phyloP scores from a whole-genome alignment of 2,797 vertebrate species.

The Lacerta viridis region DNA sequence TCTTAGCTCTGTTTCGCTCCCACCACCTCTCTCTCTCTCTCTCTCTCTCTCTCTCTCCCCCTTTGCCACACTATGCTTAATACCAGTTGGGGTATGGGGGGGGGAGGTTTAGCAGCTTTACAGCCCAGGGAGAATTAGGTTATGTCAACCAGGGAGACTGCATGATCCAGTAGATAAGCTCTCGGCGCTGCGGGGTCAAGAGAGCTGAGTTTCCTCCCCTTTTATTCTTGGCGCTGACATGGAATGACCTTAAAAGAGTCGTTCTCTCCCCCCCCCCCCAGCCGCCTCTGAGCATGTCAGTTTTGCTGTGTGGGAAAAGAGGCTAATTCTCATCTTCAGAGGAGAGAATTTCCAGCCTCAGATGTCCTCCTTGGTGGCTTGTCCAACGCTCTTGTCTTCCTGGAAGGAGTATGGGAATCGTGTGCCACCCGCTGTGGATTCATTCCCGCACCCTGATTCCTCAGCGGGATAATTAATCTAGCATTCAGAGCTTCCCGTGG shows the following conservation, averaged over 20 bases:
- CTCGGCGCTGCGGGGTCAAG: neutral
- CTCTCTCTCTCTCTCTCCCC: no score
- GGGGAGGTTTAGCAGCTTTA: constrained; percentile 21
- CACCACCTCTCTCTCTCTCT: no score
- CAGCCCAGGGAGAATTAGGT: constrained; percentile 59
- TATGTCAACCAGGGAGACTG: constrained; percentile 57
- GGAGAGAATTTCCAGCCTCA: neutral
- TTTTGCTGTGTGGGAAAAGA: neutral
- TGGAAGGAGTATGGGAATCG: no score
- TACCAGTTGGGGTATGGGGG: neutral
- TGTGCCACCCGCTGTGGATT: no score
- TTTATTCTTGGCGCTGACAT: constrained; percentile 18
- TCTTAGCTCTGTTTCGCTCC: neutral
- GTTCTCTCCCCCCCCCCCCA: neutral
- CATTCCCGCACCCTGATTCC: no score
- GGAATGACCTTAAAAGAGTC: neutral
- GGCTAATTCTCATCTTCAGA: neutral
- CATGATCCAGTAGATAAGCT: constrained; percentile 34
- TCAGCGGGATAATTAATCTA: no score
- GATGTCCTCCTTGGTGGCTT: neutral
- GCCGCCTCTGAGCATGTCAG: neutral
- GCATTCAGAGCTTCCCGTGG: no score
- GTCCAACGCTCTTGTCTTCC: no score
- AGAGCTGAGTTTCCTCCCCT: neutral
- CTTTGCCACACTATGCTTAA: neutral